Conservation (phyloP, 2,888 invertebrate species). For the Trachelus stipa region DNA sequence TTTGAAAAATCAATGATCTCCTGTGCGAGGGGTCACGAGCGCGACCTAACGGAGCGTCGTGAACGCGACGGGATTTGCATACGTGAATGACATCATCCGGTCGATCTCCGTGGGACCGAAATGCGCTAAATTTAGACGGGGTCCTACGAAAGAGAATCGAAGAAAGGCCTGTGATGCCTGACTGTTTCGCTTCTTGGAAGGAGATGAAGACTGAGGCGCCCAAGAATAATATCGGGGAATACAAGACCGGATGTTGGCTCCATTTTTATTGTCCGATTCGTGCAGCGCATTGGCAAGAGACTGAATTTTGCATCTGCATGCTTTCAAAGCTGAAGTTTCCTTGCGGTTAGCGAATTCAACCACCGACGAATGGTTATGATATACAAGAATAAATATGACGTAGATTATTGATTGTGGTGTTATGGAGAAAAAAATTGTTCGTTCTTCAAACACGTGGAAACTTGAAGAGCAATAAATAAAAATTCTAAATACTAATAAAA, state of each 20-base stretch:
- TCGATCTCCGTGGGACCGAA: constrained; percentile 20
- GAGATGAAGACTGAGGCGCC: background rate
- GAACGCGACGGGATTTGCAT: constrained; percentile 19
- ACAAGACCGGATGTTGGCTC: constrained; percentile 28
- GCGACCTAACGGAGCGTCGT: background rate
- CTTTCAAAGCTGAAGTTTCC: background rate
- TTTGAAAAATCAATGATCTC: background rate
- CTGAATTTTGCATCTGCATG: background rate
- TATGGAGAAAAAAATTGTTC: background rate
- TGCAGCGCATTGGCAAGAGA: background rate
- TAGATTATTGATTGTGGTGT: background rate
- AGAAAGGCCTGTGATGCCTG: constrained; percentile 12
- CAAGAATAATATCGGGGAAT: constrained; percentile 41
- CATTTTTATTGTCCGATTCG: constrained; percentile 12
- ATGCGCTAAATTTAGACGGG: constrained; percentile 22
- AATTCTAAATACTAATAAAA: background rate
- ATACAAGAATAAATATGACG: background rate
- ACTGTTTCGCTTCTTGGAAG: constrained; percentile 4
- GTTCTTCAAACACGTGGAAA: background rate
- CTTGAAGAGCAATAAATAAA: background rate
- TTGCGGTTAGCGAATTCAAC: background rate
- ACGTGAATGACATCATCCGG: constrained; percentile 24
- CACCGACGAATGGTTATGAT: background rate
- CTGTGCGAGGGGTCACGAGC: background rate
- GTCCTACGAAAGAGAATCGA: constrained; percentile 20